Evolutionary conservation across 2,113 vertebrate species (phyloP), one percentile per base, ranked within the genome.

Genomic region (Oncorhynchus tshawytscha): DNA sequence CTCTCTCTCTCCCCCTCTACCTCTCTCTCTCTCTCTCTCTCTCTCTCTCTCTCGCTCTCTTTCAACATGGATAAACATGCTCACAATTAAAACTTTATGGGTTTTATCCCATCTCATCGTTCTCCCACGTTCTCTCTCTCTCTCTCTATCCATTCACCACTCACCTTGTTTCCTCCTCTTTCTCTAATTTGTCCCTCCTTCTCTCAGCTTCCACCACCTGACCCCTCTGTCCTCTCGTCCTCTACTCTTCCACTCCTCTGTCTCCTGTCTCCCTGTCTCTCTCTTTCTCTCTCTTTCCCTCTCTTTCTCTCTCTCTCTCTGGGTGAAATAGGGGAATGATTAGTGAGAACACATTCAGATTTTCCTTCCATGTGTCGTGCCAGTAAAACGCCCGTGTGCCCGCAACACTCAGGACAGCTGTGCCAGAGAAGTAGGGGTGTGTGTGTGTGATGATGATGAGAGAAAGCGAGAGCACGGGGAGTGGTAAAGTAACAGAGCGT

Each of bases 321-420:
- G 80, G 84, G 90, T 88, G 87, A 88, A 93, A 92, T 88, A 91
- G 89, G 80, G 86, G 87, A 90, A 90, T 91, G 93, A 92, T 93
- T 94, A 93, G 89, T 89, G 86, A 89, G 90, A 92, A 92, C 87
- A 91, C 87, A 90, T 94, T 94, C 93, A 93, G 82, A 92, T 93
- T 94, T 94, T 94, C 93, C 92, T 92, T 92, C 93, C 92, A 90
- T 88, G 88, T 91, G 88, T 91, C 75, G 69, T 93, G 92, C 91
- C 92, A 93, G 86, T 88, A 86, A 90, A 92, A 92, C 85, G 90
- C 91, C 91, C 65, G 88, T 88, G 86, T 90, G 90, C 91, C 90
- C 89, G 82, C 88, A 88, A 88, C 92, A 90, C 89, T 86, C 74
- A 78, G 88, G 87, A 89, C 86, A 84, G 82, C 89, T 86, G 88